Percentiles rank a stretch among this genome's conserved stretches.
phyloP scores from a whole-genome alignment of 2,113 vertebrate genomes.

The Sterrhoptilus dennistouni region DNA sequence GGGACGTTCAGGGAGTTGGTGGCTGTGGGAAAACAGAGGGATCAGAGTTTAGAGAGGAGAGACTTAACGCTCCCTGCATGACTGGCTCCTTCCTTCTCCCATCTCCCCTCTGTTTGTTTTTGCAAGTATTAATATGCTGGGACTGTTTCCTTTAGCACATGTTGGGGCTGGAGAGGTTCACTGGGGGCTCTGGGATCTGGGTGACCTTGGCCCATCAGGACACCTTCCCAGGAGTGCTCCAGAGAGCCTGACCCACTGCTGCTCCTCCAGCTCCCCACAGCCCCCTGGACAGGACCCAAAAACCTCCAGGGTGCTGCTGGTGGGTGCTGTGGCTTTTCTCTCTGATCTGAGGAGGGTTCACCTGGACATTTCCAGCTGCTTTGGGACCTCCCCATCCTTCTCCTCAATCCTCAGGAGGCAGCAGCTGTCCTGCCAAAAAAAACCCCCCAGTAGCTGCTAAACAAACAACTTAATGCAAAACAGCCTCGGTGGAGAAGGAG shows the following conservation, averaged over 20 bases:
- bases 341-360: accelerated
- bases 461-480: slow-evolving; percentile 57
- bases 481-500: not conserved
- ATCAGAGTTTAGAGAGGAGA: not conserved
- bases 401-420: not conserved
- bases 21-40: not conserved
- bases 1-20: not conserved
- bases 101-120: slow-evolving; percentile 14
- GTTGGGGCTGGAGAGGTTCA: not conserved
- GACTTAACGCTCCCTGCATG: not conserved
- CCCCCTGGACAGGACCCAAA: accelerated
- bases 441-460: slow-evolving; percentile 20
- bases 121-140: not conserved
- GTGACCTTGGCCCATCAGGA: not conserved
- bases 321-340: not conserved
- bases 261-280: accelerated
- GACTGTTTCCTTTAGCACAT: not conserved
- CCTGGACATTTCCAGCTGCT: not conserved
- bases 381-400: not conserved
- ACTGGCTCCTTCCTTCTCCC: not conserved
- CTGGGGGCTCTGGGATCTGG: slow-evolving; percentile 8
- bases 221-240: not conserved
- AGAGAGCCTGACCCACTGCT: accelerated
- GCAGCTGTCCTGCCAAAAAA: slow-evolving; percentile 29
- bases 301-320: not conserved